Evolutionary conservation across 2,797 vertebrate genomes (phyloP), one percentile per base, ranked within the genome.

Genomic region (Myotis pilosus): DNA sequence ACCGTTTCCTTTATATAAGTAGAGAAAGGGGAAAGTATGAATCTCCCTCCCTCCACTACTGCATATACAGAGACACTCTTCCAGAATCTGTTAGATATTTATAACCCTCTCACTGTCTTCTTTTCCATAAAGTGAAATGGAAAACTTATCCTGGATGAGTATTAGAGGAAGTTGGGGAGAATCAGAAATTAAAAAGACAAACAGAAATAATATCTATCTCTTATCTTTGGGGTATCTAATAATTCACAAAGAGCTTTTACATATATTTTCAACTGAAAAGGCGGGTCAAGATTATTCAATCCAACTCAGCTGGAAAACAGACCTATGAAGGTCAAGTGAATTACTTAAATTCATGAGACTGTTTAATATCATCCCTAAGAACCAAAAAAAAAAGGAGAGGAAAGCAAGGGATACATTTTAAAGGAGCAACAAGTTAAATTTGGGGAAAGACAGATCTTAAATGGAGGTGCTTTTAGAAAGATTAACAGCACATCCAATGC

Each of bases 71-170:
- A 64, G 81, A 57, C 51, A 66, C 36, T 89, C 75, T 92, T 95
- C 19, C 75, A 92, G 93, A 94, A 80, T 33, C 64, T 75, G 6
- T 53, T 83, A 88, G 53, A 53, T 87, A 91, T 88, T 83, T 78
- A 44, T 71, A 79, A 74, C 75, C 41, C 8, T 9, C 60, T 80
- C 66, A 71, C n/a, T 80, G 17, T 88, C 64, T 88, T 91, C 25
- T 79, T 62, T 49, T 38, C 15, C 84, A 36, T 92, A 86, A 74
- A 80, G 33, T 92, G 17, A 22, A 89, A 62, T 36, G 64, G 33
- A 66, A 87, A 95, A 90, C 6, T 41, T 94, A 94, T 71, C 75
- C 51, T 83, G 51, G 17, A 89, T 60, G 44, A 36, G 4, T 80
- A 22, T 60, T 47, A 72, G 47, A 81, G 57, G 22, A 15, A 28